phyloP scores from a whole-genome alignment of 2,797 vertebrate genomes.

The Parotocinclus haroldoi region DNA sequence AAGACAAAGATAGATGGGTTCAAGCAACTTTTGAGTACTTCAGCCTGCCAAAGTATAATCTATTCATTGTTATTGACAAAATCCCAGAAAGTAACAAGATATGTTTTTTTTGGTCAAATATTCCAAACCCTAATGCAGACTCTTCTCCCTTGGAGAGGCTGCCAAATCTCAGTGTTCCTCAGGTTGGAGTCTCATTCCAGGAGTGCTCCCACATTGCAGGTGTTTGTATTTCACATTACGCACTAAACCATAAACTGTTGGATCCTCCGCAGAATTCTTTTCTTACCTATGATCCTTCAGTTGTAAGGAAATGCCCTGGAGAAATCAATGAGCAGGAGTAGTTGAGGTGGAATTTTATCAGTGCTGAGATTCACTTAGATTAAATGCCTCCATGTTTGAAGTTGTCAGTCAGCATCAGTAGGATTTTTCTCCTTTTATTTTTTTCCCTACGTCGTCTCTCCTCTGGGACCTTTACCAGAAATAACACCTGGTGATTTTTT shows the following conservation, averaged over 20 bases:
- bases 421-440: conserved; percentile 5
- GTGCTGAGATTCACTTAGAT: conserved; percentile 35
- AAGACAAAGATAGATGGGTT: too few relatives aligned
- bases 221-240: too few relatives aligned
- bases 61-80: too few relatives aligned
- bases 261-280: conserved; percentile 2
- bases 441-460: not conserved
- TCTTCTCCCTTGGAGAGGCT: too few relatives aligned
- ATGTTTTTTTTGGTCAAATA: too few relatives aligned
- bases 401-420: conserved; percentile 51
- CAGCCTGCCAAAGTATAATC: too few relatives aligned
- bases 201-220: too few relatives aligned
- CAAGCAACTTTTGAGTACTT: too few relatives aligned
- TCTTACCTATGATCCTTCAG: conserved; percentile 21
- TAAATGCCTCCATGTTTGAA: conserved; percentile 38
- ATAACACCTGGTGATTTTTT: conserved; percentile 20
- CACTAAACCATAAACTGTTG: not conserved
- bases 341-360: conserved; percentile 51
- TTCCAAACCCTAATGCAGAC: too few relatives aligned
- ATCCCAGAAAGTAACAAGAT: too few relatives aligned
- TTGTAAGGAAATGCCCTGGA: conserved; percentile 22
- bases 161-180: too few relatives aligned
- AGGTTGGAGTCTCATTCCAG: too few relatives aligned
- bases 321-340: conserved; percentile 38
- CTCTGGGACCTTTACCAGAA: conserved; percentile 10